phyloP scores from a whole-genome alignment of 1,140 invertebrate genomes.

The Drosophila micromelanica region DNA sequence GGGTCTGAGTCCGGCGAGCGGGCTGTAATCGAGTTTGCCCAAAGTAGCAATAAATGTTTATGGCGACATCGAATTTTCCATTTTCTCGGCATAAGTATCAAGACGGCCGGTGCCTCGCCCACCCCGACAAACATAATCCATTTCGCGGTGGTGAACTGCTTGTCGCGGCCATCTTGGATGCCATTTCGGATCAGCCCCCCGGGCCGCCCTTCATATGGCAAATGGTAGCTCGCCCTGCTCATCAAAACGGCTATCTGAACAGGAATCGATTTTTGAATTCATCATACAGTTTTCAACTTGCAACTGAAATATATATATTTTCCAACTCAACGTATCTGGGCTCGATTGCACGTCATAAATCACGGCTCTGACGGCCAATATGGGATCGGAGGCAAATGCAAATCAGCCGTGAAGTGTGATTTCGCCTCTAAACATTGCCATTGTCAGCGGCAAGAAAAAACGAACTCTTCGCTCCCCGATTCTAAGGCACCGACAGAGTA shows the following conservation, averaged over 20 bases:
- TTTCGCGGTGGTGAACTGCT: constrained; percentile 40
- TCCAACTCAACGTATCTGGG: neutral
- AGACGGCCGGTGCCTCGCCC: constrained; percentile 67
- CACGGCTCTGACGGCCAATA: constrained; percentile 14
- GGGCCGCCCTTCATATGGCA: constrained; percentile 6
- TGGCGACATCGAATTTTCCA: constrained; percentile 81
- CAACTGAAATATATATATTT: neutral
- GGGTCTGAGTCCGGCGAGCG: constrained; percentile 16
- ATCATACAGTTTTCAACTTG: neutral
- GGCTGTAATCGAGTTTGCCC: constrained; percentile 77
- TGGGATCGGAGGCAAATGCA: constrained; percentile 72
- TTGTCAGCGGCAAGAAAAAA: constrained; percentile 54
- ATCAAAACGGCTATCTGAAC: neutral
- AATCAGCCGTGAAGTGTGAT: constrained; percentile 78
- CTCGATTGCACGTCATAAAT: constrained; percentile 57
- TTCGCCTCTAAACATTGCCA: constrained; percentile 51
- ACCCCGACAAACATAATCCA: constrained; percentile 24
- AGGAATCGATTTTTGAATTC: neutral
- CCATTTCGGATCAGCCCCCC: constrained; percentile 35
- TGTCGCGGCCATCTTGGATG: constrained; percentile 59
- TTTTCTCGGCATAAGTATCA: constrained; percentile 81
- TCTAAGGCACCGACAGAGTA: constrained; percentile 45
- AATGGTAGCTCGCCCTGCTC: constrained; percentile 48
- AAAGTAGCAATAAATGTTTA: constrained; percentile 83
- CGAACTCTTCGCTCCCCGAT: constrained; percentile 36